Conservation (phyloP, 2,888 invertebrate genomes). For the Chloroclysta siterata region DNA sequence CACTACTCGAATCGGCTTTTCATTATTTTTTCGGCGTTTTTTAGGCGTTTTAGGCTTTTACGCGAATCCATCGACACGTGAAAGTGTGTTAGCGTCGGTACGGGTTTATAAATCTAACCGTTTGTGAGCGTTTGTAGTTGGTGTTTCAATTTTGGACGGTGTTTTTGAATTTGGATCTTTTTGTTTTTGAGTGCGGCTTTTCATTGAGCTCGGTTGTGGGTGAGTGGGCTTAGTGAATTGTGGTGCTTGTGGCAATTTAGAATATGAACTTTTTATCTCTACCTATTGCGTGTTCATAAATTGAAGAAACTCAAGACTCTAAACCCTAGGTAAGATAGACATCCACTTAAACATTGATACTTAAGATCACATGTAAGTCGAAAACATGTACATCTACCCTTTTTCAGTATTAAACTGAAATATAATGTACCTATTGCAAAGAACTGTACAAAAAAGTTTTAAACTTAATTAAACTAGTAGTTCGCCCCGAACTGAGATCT, state of each 20-base stretch:
- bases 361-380: too few species aligned
- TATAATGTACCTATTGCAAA: too few species aligned
- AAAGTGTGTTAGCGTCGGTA: conserved; percentile 81
- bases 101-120: conserved; percentile 77
- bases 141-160: conserved; percentile 46
- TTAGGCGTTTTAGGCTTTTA: conserved; percentile 81
- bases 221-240: conserved; percentile 16
- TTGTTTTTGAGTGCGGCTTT: conserved; percentile 32
- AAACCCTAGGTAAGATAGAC: too few species aligned
- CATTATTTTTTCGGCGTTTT: conserved; percentile 64
- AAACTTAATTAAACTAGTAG: too few species aligned
- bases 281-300: too few species aligned
- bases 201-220: conserved; percentile 16
- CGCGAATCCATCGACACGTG: conserved; percentile 82
- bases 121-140: conserved; percentile 55
- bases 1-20: conserved; percentile 50
- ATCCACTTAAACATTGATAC: too few species aligned
- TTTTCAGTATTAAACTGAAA: too few species aligned
- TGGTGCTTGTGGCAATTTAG: background rate
- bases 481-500: too few species aligned
- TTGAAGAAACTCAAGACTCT: too few species aligned
- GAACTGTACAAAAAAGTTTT: too few species aligned
- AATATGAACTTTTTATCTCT: background rate
- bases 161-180: conserved; percentile 55
- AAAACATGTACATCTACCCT: too few species aligned